Conservation (phyloP, 2,797 vertebrate species). For the Rhinatrema bivittatum region DNA sequence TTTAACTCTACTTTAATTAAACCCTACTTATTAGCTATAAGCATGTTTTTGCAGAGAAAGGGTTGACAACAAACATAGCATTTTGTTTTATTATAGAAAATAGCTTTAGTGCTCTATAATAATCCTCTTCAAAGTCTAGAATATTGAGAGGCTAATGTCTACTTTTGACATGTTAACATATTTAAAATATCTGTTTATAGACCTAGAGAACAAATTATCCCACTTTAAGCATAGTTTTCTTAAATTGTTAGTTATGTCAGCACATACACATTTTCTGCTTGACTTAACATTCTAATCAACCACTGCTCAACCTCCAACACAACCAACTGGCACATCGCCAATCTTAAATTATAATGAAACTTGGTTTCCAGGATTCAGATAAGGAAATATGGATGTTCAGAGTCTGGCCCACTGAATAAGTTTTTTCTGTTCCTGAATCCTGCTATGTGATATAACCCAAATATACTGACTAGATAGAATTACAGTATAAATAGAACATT, state of each 20-base stretch:
- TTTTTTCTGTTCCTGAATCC: constrained; percentile 18
- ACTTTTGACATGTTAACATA: not conserved
- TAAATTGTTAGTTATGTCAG: constrained; percentile 12
- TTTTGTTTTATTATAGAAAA: too few species aligned
- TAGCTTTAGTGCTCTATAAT: too few species aligned
- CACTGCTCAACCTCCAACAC: constrained; percentile 11
- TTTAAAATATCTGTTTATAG: not conserved
- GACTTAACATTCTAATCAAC: constrained; percentile 11
- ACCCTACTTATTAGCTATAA: too few species aligned
- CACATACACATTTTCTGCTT: constrained; percentile 11
- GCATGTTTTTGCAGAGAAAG: too few species aligned
- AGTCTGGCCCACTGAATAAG: constrained; percentile 17
- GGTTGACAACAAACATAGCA: too few species aligned
- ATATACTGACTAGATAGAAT: too few species aligned
- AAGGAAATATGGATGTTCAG: constrained; percentile 21
- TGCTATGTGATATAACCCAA: too few species aligned
- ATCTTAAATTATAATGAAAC: constrained; percentile 4
- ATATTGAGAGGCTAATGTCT: too few species aligned
- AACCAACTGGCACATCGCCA: constrained; percentile 15
- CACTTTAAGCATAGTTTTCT: constrained; percentile 4
- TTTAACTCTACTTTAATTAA: too few species aligned
- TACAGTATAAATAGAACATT: too few species aligned
- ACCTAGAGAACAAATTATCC: constrained; percentile 5
- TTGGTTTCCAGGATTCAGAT: constrained; percentile 15
- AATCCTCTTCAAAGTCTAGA: too few species aligned